Percentiles rank a stretch among this genome's conserved stretches.
Evolutionary conservation across 2,888 invertebrate species (phyloP).

Genomic region (Pyrochroa serraticornis): DNA sequence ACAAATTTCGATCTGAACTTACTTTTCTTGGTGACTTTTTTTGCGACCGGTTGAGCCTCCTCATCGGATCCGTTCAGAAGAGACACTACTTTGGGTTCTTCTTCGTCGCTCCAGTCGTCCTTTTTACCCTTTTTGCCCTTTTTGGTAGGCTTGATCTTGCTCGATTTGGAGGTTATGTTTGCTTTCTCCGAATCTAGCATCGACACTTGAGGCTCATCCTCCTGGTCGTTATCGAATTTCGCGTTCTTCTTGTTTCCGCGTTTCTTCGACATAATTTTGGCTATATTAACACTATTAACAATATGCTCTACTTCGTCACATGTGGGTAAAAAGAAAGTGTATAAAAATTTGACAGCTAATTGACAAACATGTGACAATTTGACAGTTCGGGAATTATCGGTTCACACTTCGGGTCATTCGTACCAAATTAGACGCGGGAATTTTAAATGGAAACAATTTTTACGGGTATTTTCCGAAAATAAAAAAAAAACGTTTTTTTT

Average conservation of each 20-base stretch:
- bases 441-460: too few species aligned
- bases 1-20: constrained; percentile 12
- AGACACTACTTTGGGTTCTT: constrained; percentile 24
- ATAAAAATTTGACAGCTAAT: background rate
- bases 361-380: too few species aligned
- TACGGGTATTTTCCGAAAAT: too few species aligned
- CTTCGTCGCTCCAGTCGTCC: constrained; percentile 53
- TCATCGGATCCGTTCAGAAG: constrained; percentile 53
- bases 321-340: background rate
- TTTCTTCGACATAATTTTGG: constrained; percentile 64
- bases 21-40: constrained; percentile 39
- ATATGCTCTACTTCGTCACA: background rate
- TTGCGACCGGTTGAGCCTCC: constrained; percentile 34
- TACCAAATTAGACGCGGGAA: too few species aligned
- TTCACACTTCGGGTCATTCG: too few species aligned
- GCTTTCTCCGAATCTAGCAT: constrained; percentile 48
- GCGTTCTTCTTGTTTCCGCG: constrained; percentile 65
- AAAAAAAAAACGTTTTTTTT: too few species aligned
- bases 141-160: constrained; percentile 59
- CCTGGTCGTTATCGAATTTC: constrained; percentile 63
- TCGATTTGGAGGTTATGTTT: constrained; percentile 62
- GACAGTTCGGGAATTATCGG: too few species aligned
- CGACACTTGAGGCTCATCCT: constrained; percentile 47
- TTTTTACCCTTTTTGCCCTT: constrained; percentile 60
- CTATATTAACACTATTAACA: background rate